These are phyloP conservation scores for Graphium colonna DNA, from an alignment of 2,888 invertebrate genomes.

Conservation along the genomic window DNA sequence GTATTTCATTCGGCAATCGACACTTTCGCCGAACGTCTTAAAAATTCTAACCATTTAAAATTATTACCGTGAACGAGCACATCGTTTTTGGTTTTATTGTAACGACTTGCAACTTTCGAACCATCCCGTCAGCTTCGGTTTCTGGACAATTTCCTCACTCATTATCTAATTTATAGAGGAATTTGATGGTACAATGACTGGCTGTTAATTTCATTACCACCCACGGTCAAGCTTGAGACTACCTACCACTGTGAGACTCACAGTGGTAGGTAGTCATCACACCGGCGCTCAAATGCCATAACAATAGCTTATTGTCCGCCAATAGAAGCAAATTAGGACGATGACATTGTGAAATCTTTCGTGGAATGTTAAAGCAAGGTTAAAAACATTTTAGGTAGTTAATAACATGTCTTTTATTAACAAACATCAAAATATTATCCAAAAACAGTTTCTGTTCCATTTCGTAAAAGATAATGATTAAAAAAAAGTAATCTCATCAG, in stretches of 20 bases:
- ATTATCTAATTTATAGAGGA: constrained; percentile 61
- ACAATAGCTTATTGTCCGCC: constrained; percentile 61
- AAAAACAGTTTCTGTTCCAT: not conserved
- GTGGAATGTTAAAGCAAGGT: constrained; percentile 9
- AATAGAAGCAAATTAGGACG: constrained; percentile 63
- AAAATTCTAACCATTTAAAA: constrained; percentile 8
- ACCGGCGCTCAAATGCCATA: constrained; percentile 33
- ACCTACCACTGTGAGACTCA: no score
- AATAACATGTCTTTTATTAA: not conserved
- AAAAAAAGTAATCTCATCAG: not conserved
- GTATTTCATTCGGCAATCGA: not conserved
- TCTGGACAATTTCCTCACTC: constrained; percentile 22
- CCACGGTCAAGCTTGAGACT: constrained; percentile 45
- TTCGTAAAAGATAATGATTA: not conserved
- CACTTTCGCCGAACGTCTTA: not conserved
- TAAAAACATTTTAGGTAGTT: not conserved
- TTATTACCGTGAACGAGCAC: constrained; percentile 26
- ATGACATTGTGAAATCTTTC: constrained; percentile 52
- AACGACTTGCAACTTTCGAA: constrained; percentile 35
- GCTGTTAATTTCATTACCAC: constrained; percentile 73
- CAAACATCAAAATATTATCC: not conserved
- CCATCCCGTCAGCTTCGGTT: constrained; percentile 35
- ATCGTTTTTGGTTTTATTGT: constrained; percentile 25
- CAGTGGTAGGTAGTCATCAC: constrained; percentile 27
- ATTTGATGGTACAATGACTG: constrained; percentile 72